phyloP scores from a whole-genome alignment of 2,888 invertebrate genomes.

The Nemotelus nigrinus region DNA sequence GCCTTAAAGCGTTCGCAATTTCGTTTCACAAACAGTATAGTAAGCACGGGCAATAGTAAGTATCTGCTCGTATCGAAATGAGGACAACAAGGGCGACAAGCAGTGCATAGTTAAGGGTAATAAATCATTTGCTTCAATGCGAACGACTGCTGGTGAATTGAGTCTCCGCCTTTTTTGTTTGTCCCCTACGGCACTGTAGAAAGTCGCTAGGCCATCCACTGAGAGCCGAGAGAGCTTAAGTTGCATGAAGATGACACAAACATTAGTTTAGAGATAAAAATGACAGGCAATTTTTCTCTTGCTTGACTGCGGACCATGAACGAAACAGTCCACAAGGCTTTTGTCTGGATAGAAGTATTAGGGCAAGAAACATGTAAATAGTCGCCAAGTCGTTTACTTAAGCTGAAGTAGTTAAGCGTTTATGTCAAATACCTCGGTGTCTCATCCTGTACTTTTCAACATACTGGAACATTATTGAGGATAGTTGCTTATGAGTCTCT shows the following conservation, averaged over 20 bases:
- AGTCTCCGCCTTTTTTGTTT: conserved; percentile 50
- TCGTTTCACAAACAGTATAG: conserved; percentile 16
- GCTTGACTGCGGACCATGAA: background rate
- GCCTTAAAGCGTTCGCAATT: conserved; percentile 29
- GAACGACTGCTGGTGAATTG: conserved; percentile 50
- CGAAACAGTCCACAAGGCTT: background rate
- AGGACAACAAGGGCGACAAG: conserved; percentile 51
- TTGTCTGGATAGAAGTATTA: background rate
- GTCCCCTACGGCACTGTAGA: conserved; percentile 32
- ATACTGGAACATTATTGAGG: background rate
- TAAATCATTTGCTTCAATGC: conserved; percentile 51
- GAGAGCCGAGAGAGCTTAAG: conserved; percentile 45
- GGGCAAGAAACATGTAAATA: conserved; percentile 23
- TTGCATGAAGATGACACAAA: conserved; percentile 51
- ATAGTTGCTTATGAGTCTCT: too few species aligned
- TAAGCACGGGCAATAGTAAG: background rate
- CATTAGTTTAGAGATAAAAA: conserved; percentile 52
- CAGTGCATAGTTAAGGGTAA: conserved; percentile 51
- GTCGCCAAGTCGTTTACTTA: conserved; percentile 28
- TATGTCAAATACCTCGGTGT: background rate
- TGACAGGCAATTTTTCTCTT: conserved; percentile 51
- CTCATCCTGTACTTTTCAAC: background rate
- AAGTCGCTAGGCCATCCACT: conserved; percentile 35
- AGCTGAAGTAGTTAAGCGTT: conserved; percentile 18
- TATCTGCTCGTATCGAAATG: conserved; percentile 32